A percentile compares a stretch with the other conserved stretches of the same genome.
These are phyloP conservation scores for Drosophila chauvacae DNA, from an alignment of 1,140 invertebrate genomes.

Conservation along the genomic window DNA sequence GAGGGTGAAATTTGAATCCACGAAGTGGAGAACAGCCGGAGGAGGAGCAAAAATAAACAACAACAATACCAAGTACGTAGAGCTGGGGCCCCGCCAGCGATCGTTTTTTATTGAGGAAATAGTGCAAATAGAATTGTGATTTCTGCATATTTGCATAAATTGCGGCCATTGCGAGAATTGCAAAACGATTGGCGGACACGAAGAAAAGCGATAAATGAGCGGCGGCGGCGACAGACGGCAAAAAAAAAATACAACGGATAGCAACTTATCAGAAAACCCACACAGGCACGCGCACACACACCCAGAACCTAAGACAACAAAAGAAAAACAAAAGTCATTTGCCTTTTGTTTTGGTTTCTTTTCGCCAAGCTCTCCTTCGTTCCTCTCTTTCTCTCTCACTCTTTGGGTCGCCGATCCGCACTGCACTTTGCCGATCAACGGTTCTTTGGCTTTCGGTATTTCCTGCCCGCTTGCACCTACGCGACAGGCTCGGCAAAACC, in stretches of 20 bases:
- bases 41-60: constrained; percentile 25
- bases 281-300: constrained; percentile 33
- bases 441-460: constrained; percentile 37
- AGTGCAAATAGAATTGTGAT: constrained; percentile 53
- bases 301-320: constrained; percentile 71
- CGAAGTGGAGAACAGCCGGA: constrained; percentile 4
- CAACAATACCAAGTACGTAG: constrained; percentile 28
- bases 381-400: constrained; percentile 10
- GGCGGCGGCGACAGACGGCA: constrained; percentile 17
- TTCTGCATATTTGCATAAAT: constrained; percentile 71
- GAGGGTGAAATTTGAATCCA: constrained; percentile 23
- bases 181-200: constrained; percentile 40
- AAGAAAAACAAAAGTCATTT: constrained; percentile 62
- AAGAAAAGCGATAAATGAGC: constrained; percentile 40
- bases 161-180: constrained; percentile 50
- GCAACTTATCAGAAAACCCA: constrained; percentile 53
- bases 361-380: constrained; percentile 14
- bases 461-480: constrained; percentile 43
- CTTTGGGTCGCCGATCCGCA: constrained; percentile 1
- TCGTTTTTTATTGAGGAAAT: constrained; percentile 55
- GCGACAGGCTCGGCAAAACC: constrained; percentile 54
- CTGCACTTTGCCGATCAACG: constrained; percentile 53
- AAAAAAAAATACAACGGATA: constrained; percentile 49
- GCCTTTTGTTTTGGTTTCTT: constrained; percentile 59
- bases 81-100: constrained; percentile 12